Base-by-base conservation (phyloP, 2,888 invertebrate genomes). In the Aplocera efformata region DNA sequence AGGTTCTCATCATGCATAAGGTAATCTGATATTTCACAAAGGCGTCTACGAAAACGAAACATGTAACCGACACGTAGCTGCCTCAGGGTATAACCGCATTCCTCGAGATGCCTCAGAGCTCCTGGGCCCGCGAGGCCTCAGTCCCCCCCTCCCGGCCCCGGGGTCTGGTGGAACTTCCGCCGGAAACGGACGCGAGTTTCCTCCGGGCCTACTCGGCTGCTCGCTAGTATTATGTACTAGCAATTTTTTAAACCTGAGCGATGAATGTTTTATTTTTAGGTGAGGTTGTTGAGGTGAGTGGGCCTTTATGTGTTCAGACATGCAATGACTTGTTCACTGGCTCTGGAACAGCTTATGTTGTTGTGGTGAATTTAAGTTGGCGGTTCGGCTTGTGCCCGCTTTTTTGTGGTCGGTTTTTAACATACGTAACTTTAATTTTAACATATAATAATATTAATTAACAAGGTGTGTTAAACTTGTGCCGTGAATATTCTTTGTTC, bases 141-240 rank as follows among this genome's bases (percentile, higher is more conserved):
- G 43, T 4, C 33, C 34, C 38, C 38, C 10, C 7, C n/a, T 6
- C 10, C 27, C 23, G 23, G 21, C 10, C 10, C 29, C 8, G 17
- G 30, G 31, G 27, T 29, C 28, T 21, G 28, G 27, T 46, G 48
- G 46, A 43, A 47, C 32, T 50, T 60, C 65, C 66, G 63, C 47
- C 62, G 67, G 69, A 67, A 57, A 55, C 60, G 60, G 56, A 53
- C 59, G 58, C 53, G 56, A 51, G 51, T 48, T 66, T 66, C 68
- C 64, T 50, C 52, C 42, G 53, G 61, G 55, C 60, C 63, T 60
- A 54, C 53, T 23, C 36, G 31, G 5, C 17, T 6, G 24, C 32
- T 38, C 8, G 37, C 29, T 45, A 26, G 57, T 60, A 56, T 56
- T 36, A 50, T 53, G 54, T 27, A 38, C 38, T n/a, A n/a, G n/a